Percentiles rank a stretch among this genome's conserved stretches.
These are phyloP conservation scores for Yasuhikotakia modesta DNA, from an alignment of 2,797 vertebrate species.

Conservation along the genomic window DNA sequence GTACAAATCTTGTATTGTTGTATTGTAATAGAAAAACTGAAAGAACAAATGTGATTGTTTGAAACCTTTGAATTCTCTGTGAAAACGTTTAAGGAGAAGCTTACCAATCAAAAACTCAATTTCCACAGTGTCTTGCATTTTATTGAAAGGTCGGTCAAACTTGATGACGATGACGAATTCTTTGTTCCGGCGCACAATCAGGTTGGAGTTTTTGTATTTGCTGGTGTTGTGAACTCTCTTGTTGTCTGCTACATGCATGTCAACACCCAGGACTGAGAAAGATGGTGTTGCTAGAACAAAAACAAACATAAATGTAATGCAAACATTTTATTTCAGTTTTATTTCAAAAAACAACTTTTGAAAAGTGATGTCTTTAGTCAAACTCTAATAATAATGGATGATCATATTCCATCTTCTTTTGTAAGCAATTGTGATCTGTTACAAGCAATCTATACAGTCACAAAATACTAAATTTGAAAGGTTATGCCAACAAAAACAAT, in stretches of 20 bases:
- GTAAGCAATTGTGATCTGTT: no score
- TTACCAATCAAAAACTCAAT: conserved; percentile 89
- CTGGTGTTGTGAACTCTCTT: conserved; percentile 76
- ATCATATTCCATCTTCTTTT: no score
- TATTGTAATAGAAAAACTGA: no score
- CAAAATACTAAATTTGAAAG: no score
- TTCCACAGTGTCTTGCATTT: conserved; percentile 73
- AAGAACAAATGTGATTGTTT: neutral
- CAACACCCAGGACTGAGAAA: conserved; percentile 70
- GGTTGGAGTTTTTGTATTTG: conserved; percentile 67
- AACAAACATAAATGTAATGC: neutral
- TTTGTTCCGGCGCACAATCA: conserved; percentile 85
- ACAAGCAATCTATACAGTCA: no score
- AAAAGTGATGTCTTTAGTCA: no score
- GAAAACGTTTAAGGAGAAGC: conserved; percentile 48
- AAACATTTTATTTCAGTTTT: no score
- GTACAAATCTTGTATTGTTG: no score
- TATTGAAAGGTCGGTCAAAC: conserved; percentile 74
- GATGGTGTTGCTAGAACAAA: conserved; percentile 59
- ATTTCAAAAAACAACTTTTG: no score
- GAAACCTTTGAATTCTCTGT: no score
- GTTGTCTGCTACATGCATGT: conserved; percentile 77
- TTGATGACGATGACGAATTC: conserved; percentile 75
- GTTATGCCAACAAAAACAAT: no score
- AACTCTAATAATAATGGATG: no score